These are phyloP conservation scores for Monochamus alternatus DNA, from an alignment of 2,888 invertebrate genomes.

Conservation along the genomic window DNA sequence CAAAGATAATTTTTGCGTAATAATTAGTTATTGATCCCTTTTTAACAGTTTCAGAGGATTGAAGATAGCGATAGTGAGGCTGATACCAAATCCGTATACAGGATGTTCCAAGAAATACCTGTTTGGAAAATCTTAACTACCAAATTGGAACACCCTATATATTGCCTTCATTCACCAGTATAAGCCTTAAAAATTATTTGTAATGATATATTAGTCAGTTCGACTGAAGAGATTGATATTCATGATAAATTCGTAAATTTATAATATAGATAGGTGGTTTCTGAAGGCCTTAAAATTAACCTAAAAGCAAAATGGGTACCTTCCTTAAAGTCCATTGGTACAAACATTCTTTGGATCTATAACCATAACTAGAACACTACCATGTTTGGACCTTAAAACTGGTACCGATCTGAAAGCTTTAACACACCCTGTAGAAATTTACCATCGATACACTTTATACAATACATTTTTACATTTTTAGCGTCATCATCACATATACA, in stretches of 20 bases:
- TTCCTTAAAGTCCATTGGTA: not conserved
- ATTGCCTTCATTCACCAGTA: not conserved
- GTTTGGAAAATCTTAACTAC: too few species aligned
- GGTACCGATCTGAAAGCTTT: too few species aligned
- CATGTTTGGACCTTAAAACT: not conserved
- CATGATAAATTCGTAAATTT: conserved; percentile 20
- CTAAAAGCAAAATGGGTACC: not conserved
- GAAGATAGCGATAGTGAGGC: conserved; percentile 4
- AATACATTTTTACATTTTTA: conserved; percentile 2
- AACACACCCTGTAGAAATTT: conserved; percentile 30
- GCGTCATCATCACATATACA: conserved; percentile 20
- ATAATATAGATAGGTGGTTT: not conserved
- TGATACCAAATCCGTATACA: not conserved
- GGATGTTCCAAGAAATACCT: not conserved
- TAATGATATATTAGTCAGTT: not conserved
- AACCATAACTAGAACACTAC: too few species aligned
- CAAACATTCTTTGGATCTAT: too few species aligned
- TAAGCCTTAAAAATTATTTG: not conserved
- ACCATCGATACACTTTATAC: conserved; percentile 8
- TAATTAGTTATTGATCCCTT: conserved; percentile 57
- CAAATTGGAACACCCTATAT: not conserved
- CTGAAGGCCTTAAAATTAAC: conserved; percentile 10
- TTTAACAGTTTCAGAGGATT: conserved; percentile 46
- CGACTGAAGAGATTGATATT: conserved; percentile 4
- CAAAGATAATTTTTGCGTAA: conserved; percentile 46